Evolutionary conservation across 2,797 vertebrate genomes (phyloP), one percentile per base, ranked within the genome.

Genomic region (Myotis pilosus): DNA sequence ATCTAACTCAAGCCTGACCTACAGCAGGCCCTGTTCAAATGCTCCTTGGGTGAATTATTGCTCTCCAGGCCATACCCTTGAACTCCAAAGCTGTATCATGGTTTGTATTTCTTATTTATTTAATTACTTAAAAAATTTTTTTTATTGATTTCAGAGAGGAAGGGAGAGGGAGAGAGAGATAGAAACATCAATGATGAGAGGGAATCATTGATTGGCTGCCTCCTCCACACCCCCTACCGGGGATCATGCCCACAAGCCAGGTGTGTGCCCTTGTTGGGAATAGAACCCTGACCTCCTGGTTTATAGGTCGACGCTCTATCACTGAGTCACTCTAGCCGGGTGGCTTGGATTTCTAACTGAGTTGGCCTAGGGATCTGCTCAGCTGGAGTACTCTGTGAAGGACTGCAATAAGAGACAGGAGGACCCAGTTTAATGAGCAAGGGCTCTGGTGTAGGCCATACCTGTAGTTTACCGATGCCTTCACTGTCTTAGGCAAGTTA

Each of bases 381-480:
- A 57, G 28, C 60, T 80, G 6, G 11, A 25, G 17, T 12, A 17
- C 12, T 22, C 6, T 22, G 19, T 30, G 28, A 47, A 51, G 53
- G 53, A 88, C 62, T 69, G 60, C 11, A 28, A 51, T 8, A 33
- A 88, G 38, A 81, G 64, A 79, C 28, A 72, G 57, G 17, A 80
- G 51, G 69, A 86, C 20, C 44, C 57, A 81, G 55, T 62, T 75
- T 68, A 93, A 75, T 72, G 57, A 83, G n/a, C 47, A 49, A 88
- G 69, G 89, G 49, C 72, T 88, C 68, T 51, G 13, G 41, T 66
- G 69, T 80, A 92, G 75, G 53, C 74, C 87, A 83, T 91, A 76
- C 28, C 66, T 81, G 3, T 83, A 72, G 75, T 93, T 94, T 92
- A 88, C n/a, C 47, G 64, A 60, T 53, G 51, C 22, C 16, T 53